Conservation (phyloP, 2,113 vertebrate species). For the Natator depressus region DNA sequence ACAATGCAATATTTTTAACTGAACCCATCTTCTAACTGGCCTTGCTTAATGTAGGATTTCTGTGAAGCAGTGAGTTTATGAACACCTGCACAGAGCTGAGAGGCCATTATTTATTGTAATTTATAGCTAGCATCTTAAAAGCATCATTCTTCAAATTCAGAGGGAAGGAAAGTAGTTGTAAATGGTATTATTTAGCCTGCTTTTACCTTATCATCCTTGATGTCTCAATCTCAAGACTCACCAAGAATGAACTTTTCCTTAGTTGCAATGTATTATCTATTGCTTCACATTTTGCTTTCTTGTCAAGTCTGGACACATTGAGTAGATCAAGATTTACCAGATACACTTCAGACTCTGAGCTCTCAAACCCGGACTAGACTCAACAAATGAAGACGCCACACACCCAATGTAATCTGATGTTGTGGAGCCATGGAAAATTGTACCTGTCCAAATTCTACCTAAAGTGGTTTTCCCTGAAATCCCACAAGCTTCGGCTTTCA, state of each 20-base stretch:
- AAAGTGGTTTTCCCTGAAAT: background rate
- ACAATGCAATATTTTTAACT: background rate
- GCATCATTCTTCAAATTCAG: accelerated
- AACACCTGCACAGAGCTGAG: background rate
- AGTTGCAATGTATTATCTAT: background rate
- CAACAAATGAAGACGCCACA: background rate
- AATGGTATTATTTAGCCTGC: background rate
- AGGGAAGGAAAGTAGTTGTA: background rate
- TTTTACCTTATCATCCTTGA: background rate
- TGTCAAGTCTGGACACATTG: background rate
- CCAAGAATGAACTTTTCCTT: background rate
- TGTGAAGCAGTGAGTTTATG: accelerated
- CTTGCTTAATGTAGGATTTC: accelerated
- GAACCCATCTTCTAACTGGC: background rate
- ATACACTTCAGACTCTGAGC: background rate
- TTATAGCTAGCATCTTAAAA: accelerated
- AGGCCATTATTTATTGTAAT: background rate
- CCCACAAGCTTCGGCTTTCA: background rate
- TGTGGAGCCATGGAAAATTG: background rate
- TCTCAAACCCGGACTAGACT: background rate
- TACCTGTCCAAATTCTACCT: background rate
- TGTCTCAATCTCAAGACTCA: background rate
- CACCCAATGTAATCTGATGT: background rate
- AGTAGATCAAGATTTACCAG: background rate
- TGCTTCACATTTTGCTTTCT: background rate